These are phyloP conservation scores for Embiotoca jacksoni DNA, from an alignment of 2,113 vertebrate genomes.

Conservation along the genomic window DNA sequence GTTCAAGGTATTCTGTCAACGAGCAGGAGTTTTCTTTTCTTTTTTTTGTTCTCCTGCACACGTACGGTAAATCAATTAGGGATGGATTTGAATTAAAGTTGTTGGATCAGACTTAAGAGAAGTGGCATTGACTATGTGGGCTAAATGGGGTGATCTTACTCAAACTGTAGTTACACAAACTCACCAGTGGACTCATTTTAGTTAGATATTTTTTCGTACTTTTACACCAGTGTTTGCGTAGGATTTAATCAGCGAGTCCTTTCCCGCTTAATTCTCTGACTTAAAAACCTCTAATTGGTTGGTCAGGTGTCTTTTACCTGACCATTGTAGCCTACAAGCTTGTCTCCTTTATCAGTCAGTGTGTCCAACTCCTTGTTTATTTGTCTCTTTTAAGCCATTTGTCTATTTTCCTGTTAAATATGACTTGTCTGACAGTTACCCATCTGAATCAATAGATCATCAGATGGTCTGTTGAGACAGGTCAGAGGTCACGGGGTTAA, in stretches of 20 bases:
- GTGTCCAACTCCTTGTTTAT: conserved; percentile 1
- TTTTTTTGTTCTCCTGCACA: not conserved
- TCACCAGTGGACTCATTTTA: not conserved
- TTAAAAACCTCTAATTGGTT: too few relatives aligned
- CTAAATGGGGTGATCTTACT: not conserved
- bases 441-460: conserved; percentile 63
- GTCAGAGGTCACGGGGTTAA: conserved; percentile 61
- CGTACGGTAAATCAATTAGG: not conserved
- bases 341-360: not conserved
- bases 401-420: conserved; percentile 21
- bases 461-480: conserved; percentile 27
- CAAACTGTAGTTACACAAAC: not conserved
- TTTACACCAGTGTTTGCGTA: not conserved
- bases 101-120: not conserved
- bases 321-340: not conserved
- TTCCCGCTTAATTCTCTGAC: not conserved
- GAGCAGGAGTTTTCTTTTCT: not conserved
- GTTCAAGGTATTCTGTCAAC: conserved; percentile 36
- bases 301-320: too few relatives aligned
- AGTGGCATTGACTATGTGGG: not conserved
- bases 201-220: too few relatives aligned
- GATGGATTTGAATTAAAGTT: conserved; percentile 10
- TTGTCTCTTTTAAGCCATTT: conserved; percentile 5
- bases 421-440: conserved; percentile 14
- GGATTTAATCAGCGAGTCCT: not conserved